These are phyloP conservation scores for Sylvilagus floridanus DNA, from an alignment of 2,797 vertebrate species.

Conservation along the genomic window DNA sequence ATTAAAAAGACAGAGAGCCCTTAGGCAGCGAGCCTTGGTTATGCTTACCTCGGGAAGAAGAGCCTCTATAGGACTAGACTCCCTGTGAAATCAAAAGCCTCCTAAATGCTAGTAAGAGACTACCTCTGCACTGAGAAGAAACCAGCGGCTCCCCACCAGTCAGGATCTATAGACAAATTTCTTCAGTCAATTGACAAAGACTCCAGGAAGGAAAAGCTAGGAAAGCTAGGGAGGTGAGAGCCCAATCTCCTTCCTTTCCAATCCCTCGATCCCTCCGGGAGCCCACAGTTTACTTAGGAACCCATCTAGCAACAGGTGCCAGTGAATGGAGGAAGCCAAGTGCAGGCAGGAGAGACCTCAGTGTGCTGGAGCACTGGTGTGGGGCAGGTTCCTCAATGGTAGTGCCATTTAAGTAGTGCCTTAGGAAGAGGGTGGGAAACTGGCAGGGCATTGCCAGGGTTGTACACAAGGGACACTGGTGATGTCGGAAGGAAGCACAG, in stretches of 20 bases:
- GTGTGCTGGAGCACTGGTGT: fast-evolving
- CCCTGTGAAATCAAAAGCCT: slow-evolving; percentile 3
- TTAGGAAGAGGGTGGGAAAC: background rate
- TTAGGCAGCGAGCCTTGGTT: background rate
- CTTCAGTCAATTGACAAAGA: background rate
- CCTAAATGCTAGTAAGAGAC: background rate
- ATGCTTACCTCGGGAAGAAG: background rate
- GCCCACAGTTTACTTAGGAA: background rate
- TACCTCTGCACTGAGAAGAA: background rate
- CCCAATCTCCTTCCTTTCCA: background rate
- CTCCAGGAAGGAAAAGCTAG: background rate
- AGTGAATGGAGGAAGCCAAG: background rate
- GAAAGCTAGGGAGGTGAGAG: background rate
- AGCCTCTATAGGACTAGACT: background rate
- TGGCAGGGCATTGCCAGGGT: fast-evolving
- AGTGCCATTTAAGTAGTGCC: background rate
- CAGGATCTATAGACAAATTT: background rate
- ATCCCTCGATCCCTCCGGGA: background rate
- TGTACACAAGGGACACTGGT: background rate
- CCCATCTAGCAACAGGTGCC: background rate
- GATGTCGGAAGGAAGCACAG: background rate
- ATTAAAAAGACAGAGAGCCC: slow-evolving; percentile 46
- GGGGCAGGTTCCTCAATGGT: background rate
- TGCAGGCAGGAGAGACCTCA: background rate
- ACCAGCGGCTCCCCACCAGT: background rate